Evolutionary conservation across 2,113 vertebrate genomes (phyloP).

Genomic region (Psittacula cyanocephala): DNA sequence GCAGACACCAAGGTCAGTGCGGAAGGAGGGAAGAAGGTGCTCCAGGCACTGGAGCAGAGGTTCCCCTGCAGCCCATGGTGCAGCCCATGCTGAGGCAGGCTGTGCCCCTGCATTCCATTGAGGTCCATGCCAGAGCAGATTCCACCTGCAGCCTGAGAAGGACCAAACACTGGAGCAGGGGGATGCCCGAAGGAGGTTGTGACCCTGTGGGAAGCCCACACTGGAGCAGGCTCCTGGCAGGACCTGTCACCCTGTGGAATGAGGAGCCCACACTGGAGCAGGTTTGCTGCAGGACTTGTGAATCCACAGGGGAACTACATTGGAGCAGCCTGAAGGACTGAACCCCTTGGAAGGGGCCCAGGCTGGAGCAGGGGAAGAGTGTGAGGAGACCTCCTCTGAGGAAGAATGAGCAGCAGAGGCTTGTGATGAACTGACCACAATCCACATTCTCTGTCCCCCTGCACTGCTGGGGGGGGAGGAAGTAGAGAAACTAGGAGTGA

Average conservation of each 20-base stretch:
- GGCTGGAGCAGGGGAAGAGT: background rate
- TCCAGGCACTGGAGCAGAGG: background rate
- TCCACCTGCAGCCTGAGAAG: background rate
- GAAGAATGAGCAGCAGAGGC: background rate
- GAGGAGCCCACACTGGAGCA: background rate
- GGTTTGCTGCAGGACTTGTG: background rate
- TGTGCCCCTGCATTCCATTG: background rate
- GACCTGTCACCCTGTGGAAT: background rate
- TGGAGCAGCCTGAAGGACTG: background rate
- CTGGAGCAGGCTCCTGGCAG: background rate
- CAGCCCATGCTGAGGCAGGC: no score
- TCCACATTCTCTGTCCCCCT: background rate
- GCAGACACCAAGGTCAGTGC: background rate
- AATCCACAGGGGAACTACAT: background rate
- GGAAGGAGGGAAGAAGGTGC: background rate
- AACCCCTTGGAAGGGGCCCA: background rate
- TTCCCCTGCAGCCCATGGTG: background rate
- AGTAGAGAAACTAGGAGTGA: background rate
- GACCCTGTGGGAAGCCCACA: background rate
- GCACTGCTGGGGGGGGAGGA: background rate
- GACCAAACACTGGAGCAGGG: background rate
- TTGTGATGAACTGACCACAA: background rate
- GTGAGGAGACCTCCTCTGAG: background rate
- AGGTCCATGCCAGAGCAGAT: background rate
- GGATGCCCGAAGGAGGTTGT: background rate